These are phyloP conservation scores for Tringa solitaria DNA, from an alignment of 2,113 vertebrate species.

Conservation along the genomic window DNA sequence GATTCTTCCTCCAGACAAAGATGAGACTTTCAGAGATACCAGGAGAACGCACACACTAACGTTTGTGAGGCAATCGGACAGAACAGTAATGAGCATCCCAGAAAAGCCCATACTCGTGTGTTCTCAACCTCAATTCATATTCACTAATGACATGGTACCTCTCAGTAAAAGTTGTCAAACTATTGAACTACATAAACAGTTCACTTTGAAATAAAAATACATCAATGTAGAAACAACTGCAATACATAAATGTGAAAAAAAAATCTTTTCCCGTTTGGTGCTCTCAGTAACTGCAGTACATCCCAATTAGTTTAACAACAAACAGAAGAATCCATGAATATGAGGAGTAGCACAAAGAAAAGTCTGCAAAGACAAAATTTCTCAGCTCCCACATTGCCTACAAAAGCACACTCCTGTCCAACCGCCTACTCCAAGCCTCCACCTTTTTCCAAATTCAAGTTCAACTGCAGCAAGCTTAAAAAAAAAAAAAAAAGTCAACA, in stretches of 20 bases:
- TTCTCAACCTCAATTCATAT: slow-evolving; percentile 5
- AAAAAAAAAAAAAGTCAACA: background rate
- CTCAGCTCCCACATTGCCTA: background rate
- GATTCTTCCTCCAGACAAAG: background rate
- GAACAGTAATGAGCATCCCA: background rate
- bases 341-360: background rate
- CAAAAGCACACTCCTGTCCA: background rate
- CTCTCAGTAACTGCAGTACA: background rate
- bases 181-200: background rate
- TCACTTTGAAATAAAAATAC: slow-evolving; percentile 5
- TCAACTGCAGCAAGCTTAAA: background rate
- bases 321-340: background rate
- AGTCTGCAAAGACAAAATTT: background rate
- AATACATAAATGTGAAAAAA: slow-evolving; percentile 1
- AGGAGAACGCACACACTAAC: background rate
- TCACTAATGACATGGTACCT: background rate
- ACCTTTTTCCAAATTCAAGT: background rate
- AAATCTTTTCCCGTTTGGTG: background rate
- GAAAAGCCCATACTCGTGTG: background rate
- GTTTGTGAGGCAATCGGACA: background rate
- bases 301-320: background rate
- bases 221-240: background rate
- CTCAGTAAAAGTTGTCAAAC: background rate
- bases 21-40: background rate
- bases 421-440: background rate